Conservation (phyloP, 2,888 invertebrate genomes). For the Drosophila siamana region DNA sequence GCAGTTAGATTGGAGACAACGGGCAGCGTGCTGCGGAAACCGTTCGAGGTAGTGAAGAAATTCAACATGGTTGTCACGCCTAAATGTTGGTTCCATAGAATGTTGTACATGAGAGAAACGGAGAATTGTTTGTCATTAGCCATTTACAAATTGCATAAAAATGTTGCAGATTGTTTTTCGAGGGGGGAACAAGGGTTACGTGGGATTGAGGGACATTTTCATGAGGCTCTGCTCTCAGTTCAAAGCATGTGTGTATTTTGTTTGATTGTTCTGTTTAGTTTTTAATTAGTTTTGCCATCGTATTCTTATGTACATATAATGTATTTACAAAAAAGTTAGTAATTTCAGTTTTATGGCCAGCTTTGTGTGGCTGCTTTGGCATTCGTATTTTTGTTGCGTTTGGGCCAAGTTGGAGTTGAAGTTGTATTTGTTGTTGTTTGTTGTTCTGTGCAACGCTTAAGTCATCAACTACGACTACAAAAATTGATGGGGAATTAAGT, state of each 20-base stretch:
- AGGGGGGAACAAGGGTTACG: not conserved
- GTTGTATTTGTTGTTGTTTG: constrained; percentile 19
- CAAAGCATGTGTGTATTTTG: constrained; percentile 13
- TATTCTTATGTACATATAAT: constrained; percentile 7
- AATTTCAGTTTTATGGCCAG: constrained; percentile 37
- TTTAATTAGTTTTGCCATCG: constrained; percentile 36
- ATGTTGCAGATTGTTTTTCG: constrained; percentile 36
- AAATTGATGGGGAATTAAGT: constrained; percentile 6
- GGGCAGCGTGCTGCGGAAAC: constrained; percentile 95
- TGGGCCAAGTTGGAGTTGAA: not conserved
- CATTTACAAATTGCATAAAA: constrained; percentile 35
- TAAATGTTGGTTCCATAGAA: constrained; percentile 78
- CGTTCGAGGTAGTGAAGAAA: constrained; percentile 98
- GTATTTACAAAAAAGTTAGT: constrained; percentile 48
- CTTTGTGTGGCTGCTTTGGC: constrained; percentile 11
- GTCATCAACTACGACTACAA: constrained; percentile 28
- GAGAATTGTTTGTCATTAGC: constrained; percentile 55
- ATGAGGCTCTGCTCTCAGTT: too few species aligned
- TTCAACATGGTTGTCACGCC: constrained; percentile 99
- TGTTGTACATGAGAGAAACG: constrained; percentile 19
- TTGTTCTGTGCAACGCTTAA: constrained; percentile 38
- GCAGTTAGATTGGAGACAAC: constrained; percentile 97
- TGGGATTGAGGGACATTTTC: constrained; percentile 3
- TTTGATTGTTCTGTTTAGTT: constrained; percentile 32
- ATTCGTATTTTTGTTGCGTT: not conserved